A percentile compares a stretch with the other conserved stretches of the same genome.
phyloP scores from a whole-genome alignment of 2,888 invertebrate species.

The Protonemura montana region DNA sequence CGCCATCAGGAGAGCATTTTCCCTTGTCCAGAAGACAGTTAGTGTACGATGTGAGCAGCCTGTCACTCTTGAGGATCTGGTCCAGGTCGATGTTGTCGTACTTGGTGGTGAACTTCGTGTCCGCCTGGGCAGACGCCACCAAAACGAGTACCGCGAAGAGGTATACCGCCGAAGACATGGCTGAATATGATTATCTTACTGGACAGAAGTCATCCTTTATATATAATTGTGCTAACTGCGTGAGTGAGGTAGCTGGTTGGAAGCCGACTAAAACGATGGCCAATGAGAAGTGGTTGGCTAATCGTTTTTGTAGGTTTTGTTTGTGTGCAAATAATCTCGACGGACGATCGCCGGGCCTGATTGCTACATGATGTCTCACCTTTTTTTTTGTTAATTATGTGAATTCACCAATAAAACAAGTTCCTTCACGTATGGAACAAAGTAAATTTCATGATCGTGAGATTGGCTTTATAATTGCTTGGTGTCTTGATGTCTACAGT shows the following conservation, averaged over 20 bases:
- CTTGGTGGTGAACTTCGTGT: conserved; percentile 34
- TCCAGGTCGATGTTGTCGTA: conserved; percentile 25
- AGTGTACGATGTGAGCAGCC: neutral
- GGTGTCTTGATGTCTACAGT: too few relatives aligned
- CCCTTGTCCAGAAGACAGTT: conserved; percentile 31
- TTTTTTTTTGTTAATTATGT: neutral
- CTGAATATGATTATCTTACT: neutral
- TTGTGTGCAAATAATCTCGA: neutral
- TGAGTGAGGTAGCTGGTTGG: neutral
- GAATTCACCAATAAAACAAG: conserved; percentile 7
- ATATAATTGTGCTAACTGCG: neutral
- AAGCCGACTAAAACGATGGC: neutral
- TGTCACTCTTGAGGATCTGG: neutral
- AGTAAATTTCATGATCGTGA: neutral
- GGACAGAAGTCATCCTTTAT: neutral
- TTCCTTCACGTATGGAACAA: neutral
- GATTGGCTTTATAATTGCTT: neutral
- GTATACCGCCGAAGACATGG: neutral
- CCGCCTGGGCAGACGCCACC: neutral
- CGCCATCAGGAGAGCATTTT: conserved; percentile 30
- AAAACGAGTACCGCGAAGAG: neutral
- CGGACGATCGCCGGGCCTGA: neutral
- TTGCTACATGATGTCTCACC: neutral
- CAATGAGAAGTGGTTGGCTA: neutral
- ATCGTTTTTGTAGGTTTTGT: neutral